These are phyloP conservation scores for Ctenomys sociabilis DNA, from an alignment of 2,113 vertebrate species.

Conservation along the genomic window DNA sequence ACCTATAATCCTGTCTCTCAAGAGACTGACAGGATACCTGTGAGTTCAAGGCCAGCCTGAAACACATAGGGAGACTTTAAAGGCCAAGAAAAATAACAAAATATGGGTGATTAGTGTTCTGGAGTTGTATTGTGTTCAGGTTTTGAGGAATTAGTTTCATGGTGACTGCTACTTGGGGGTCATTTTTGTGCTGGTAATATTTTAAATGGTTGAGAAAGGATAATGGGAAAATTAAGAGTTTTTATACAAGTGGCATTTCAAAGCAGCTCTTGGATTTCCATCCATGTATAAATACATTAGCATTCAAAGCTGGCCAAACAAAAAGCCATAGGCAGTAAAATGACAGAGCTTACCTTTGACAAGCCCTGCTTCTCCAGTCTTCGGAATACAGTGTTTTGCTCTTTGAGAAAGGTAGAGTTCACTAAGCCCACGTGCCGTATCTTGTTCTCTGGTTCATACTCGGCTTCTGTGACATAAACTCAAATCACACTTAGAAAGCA, in stretches of 20 bases:
- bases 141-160: not conserved
- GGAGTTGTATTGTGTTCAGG: not conserved
- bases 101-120: not conserved
- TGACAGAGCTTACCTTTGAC: not conserved
- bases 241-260: not conserved
- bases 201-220: constrained; percentile 11
- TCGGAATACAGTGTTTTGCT: not conserved
- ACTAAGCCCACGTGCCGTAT: not conserved
- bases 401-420: not conserved
- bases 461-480: not conserved
- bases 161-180: not conserved
- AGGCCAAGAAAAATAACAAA: not conserved
- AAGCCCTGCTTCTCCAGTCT: not conserved
- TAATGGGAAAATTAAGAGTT: not conserved
- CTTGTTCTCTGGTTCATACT: not conserved
- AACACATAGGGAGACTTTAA: not conserved
- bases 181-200: not conserved
- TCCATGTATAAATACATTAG: not conserved
- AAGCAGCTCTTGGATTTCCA: not conserved
- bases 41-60: not conserved
- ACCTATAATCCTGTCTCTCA: not conserved
- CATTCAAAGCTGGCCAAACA: not conserved
- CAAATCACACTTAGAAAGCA: not conserved
- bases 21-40: not conserved
- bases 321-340: not conserved